Evolutionary conservation across 2,797 vertebrate species (phyloP).

Genomic region (Valencia hispanica): DNA sequence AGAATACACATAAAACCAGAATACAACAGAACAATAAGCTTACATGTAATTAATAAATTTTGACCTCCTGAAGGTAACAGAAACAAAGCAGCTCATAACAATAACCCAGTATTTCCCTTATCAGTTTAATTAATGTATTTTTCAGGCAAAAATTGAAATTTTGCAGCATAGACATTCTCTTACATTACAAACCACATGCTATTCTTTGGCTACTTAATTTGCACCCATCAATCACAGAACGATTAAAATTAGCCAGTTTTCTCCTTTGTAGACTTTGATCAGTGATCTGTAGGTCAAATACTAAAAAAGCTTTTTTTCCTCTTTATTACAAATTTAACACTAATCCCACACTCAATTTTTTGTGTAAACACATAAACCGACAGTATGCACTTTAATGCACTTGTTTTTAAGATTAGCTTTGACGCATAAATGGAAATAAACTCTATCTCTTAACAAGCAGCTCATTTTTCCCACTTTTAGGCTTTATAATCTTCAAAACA

Average conservation of each 20-base stretch:
- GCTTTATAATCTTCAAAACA: background rate
- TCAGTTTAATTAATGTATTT: constrained; percentile 2
- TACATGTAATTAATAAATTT: constrained; percentile 27
- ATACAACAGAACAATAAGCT: constrained; percentile 4
- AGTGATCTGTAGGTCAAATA: background rate
- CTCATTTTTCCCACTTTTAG: background rate
- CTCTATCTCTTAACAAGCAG: background rate
- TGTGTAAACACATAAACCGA: background rate
- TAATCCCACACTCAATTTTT: background rate
- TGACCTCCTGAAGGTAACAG: constrained; percentile 10
- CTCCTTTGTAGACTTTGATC: background rate
- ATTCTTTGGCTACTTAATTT: background rate
- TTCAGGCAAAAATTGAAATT: background rate
- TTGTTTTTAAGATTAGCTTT: background rate
- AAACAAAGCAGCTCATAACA: constrained; percentile 7
- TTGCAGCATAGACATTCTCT: background rate
- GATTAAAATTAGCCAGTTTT: background rate
- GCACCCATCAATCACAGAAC: background rate
- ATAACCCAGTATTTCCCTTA: background rate
- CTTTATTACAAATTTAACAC: background rate
- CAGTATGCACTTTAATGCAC: background rate
- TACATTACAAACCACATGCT: background rate
- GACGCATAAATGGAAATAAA: background rate
- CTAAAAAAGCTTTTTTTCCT: background rate
- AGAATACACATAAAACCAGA: constrained; percentile 45